These are phyloP conservation scores for Synanthedon tipuliformis DNA, from an alignment of 2,888 invertebrate species.

Conservation along the genomic window DNA sequence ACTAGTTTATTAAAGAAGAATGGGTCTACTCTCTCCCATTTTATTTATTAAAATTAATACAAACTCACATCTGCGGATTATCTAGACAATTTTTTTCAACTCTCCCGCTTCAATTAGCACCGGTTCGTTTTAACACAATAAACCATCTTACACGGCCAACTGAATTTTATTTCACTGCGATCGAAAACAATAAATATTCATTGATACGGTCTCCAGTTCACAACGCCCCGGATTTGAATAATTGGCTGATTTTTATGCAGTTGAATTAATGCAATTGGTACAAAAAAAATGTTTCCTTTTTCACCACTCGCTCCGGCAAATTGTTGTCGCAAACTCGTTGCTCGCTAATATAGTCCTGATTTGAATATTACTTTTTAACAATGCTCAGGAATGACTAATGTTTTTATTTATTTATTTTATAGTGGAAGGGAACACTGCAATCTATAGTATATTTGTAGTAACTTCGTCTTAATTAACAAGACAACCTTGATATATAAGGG, in stretches of 20 bases:
- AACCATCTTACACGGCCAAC: constrained; percentile 6
- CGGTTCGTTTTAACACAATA: neutral
- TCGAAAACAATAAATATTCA: constrained; percentile 64
- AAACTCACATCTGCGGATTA: no score
- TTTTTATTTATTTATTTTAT: no score
- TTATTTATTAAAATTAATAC: no score
- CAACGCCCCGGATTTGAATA: constrained; percentile 57
- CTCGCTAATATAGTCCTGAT: neutral
- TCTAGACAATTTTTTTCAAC: no score
- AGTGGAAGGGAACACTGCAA: no score
- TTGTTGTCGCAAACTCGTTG: constrained; percentile 10
- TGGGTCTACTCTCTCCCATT: no score
- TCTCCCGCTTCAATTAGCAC: neutral
- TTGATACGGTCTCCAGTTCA: constrained; percentile 55
- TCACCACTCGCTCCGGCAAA: constrained; percentile 27
- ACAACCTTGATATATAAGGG: no score
- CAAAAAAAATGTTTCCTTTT: constrained; percentile 42
- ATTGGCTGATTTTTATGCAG: constrained; percentile 70
- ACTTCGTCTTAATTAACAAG: no score
- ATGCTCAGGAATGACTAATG: neutral
- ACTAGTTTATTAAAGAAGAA: no score
- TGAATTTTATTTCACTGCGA: constrained; percentile 28
- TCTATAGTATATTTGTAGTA: no score
- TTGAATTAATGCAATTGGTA: constrained; percentile 64
- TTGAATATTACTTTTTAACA: neutral